Evolutionary conservation across 2,888 invertebrate genomes (phyloP).

Genomic region (Laspeyria flexula): DNA sequence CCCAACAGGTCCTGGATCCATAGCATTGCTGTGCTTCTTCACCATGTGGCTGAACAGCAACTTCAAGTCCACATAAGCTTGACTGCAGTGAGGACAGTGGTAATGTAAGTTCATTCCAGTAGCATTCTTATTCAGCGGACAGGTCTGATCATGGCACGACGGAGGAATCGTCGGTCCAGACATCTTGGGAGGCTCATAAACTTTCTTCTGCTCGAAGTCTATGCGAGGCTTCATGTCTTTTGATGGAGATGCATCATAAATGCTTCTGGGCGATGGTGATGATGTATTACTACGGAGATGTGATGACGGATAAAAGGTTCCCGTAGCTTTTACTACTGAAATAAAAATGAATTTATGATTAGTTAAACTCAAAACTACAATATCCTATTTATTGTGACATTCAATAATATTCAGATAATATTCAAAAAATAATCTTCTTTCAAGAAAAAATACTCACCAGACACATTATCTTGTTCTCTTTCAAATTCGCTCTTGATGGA

Average conservation of each 20-base stretch:
- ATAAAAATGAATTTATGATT: slow-evolving; percentile 58
- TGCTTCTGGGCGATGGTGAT: slow-evolving; percentile 83
- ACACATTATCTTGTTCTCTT: slow-evolving; percentile 78
- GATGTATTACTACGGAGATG: slow-evolving; percentile 85
- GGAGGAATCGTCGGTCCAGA: slow-evolving; percentile 82
- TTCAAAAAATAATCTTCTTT: too few relatives aligned
- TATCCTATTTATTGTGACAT: too few relatives aligned
- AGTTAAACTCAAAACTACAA: slow-evolving; percentile 9
- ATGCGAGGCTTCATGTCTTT: slow-evolving; percentile 78
- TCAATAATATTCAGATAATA: too few relatives aligned
- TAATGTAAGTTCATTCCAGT: slow-evolving; percentile 81
- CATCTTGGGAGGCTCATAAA: slow-evolving; percentile 66
- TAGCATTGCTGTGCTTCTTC: slow-evolving; percentile 77
- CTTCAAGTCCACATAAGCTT: slow-evolving; percentile 79
- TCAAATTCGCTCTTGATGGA: slow-evolving; percentile 82
- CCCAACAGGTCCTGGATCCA: slow-evolving; percentile 75
- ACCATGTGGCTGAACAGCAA: slow-evolving; percentile 80
- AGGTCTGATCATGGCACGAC: slow-evolving; percentile 86
- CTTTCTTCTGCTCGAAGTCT: slow-evolving; percentile 73
- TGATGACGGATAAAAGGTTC: slow-evolving; percentile 95
- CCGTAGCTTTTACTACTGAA: slow-evolving; percentile 96
- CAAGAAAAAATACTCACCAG: slow-evolving; percentile 72
- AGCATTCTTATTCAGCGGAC: slow-evolving; percentile 77
- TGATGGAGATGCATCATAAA: slow-evolving; percentile 83
- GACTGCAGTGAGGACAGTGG: slow-evolving; percentile 80